Evolutionary conservation across 2,797 vertebrate genomes (phyloP).

Genomic region (Gadopsis bispinosus): DNA sequence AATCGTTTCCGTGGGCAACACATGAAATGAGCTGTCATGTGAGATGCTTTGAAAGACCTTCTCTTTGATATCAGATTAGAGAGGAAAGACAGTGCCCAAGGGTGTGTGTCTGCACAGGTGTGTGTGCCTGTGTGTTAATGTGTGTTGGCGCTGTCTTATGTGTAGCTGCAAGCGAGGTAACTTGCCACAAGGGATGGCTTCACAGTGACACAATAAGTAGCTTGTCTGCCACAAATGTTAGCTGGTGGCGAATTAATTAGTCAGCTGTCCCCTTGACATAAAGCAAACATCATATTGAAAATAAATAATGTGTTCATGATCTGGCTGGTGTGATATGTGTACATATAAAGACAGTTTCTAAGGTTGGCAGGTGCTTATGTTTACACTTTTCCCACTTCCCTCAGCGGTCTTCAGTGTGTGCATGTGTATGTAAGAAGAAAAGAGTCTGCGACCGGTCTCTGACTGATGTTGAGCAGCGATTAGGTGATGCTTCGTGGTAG

Average conservation of each 20-base stretch:
- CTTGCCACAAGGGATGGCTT: conserved; percentile 25
- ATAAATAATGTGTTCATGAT: conserved; percentile 10
- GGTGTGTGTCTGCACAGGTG: conserved; percentile 48
- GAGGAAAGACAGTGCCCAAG: conserved; percentile 74
- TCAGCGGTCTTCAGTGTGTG: conserved; percentile 13
- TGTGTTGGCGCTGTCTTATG: conserved; percentile 46
- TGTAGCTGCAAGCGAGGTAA: conserved; percentile 41
- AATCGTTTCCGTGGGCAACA: conserved; percentile 79
- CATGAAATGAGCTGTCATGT: conserved; percentile 80
- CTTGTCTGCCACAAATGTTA: conserved; percentile 17
- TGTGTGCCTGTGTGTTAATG: conserved; percentile 26
- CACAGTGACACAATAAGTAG: conserved; percentile 36
- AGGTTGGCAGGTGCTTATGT: conserved; percentile 56
- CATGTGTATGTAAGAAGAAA: conserved; percentile 35
- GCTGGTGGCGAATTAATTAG: conserved; percentile 16
- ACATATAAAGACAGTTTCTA: conserved; percentile 14
- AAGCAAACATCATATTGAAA: neutral
- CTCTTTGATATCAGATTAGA: conserved; percentile 85
- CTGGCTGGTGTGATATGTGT: conserved; percentile 14
- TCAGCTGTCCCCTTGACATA: neutral
- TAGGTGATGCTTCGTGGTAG: conserved; percentile 84
- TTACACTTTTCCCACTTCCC: conserved; percentile 40
- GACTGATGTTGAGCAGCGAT: conserved; percentile 76
- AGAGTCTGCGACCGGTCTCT: conserved; percentile 39
- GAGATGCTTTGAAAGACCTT: conserved; percentile 78